A percentile compares a stretch with the other conserved stretches of the same genome.
phyloP scores from a whole-genome alignment of 2,888 invertebrate species.

The Hetaerina titia region DNA sequence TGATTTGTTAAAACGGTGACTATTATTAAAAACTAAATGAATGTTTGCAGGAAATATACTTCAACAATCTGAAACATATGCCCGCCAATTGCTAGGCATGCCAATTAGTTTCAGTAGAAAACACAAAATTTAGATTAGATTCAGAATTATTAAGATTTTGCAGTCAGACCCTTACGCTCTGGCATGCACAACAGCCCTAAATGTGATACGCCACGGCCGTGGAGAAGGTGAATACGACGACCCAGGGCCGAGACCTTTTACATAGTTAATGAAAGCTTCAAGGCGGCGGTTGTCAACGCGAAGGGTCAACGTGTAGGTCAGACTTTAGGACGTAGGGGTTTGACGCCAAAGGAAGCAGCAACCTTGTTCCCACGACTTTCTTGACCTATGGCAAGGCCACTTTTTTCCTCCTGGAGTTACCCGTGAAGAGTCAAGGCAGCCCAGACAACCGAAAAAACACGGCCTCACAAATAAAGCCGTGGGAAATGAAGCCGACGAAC shows the following conservation, averaged over 20 bases:
- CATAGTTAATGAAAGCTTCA: neutral
- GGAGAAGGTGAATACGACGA: neutral
- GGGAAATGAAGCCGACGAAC: neutral
- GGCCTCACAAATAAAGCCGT: neutral
- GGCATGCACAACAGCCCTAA: neutral
- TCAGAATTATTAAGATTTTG: too few relatives aligned
- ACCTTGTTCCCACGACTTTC: neutral
- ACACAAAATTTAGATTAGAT: too few relatives aligned
- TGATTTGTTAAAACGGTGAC: too few relatives aligned
- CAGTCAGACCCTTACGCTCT: too few relatives aligned
- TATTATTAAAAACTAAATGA: too few relatives aligned
- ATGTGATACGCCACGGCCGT: neutral
- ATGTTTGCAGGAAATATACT: too few relatives aligned
- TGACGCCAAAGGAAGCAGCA: neutral
- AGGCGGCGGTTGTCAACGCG: neutral
- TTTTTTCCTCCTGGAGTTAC: neutral
- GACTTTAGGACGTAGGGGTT: neutral
- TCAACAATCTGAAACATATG: too few relatives aligned
- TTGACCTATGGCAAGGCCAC: neutral
- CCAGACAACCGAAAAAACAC: neutral
- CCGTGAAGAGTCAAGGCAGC: neutral
- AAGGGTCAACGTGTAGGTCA: neutral
- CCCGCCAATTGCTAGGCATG: too few relatives aligned
- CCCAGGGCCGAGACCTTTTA: neutral
- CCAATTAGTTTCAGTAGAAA: too few relatives aligned